phyloP scores from a whole-genome alignment of 1,140 invertebrate genomes.

The Hydropsyche tenuis region DNA sequence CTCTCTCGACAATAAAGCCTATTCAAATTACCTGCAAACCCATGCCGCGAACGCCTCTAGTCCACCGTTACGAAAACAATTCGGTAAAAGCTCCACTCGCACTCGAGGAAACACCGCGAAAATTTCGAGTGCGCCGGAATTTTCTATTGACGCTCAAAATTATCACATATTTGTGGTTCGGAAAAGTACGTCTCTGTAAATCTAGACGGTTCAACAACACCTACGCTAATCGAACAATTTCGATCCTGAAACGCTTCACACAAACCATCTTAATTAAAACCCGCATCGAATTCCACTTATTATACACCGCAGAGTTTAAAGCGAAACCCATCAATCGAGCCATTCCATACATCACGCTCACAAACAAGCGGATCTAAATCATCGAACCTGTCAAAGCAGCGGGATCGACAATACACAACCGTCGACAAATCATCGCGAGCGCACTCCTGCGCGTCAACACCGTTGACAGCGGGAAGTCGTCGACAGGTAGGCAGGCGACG shows the following conservation, averaged over 20 bases:
- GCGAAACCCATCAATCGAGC: too few relatives aligned
- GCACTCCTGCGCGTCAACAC: background rate
- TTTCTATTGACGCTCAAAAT: background rate
- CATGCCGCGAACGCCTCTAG: background rate
- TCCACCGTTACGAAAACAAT: background rate
- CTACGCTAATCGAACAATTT: too few relatives aligned
- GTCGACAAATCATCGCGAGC: background rate
- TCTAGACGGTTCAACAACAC: too few relatives aligned
- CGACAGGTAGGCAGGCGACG: background rate
- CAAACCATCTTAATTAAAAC: too few relatives aligned
- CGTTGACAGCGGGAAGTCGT: background rate
- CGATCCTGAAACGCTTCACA: too few relatives aligned
- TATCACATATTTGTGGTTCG: too few relatives aligned
- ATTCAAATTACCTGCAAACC: slow-evolving; percentile 39
- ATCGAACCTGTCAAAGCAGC: background rate
- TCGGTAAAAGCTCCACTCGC: background rate
- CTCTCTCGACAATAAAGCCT: slow-evolving; percentile 39
- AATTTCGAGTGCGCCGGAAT: background rate
- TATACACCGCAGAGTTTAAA: too few relatives aligned
- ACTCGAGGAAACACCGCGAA: too few relatives aligned
- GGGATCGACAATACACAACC: too few relatives aligned
- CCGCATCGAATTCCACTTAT: too few relatives aligned
- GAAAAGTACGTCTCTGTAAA: too few relatives aligned
- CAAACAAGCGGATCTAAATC: background rate
- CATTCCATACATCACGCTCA: background rate